phyloP scores from a whole-genome alignment of 2,113 vertebrate species.

The Mohoua ochrocephala region DNA sequence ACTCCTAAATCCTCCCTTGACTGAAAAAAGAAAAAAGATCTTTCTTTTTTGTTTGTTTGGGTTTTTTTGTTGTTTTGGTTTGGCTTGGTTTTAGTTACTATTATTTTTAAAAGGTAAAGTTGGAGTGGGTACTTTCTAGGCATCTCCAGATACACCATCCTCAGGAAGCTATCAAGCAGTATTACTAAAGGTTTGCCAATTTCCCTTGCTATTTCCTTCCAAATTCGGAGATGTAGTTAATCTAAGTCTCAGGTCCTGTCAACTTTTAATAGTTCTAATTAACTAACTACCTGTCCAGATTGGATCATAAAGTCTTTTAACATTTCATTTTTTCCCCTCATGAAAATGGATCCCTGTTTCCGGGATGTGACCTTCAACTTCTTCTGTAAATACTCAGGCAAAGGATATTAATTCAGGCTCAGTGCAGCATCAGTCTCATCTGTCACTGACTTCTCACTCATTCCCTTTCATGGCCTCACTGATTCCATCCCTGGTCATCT shows the following conservation, averaged over 20 bases:
- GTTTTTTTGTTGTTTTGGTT: not conserved
- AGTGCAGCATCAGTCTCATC: conserved; percentile 32
- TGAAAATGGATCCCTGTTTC: conserved; percentile 65
- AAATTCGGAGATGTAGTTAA: conserved; percentile 50
- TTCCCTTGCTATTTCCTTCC: conserved; percentile 50
- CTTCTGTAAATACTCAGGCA: conserved; percentile 51
- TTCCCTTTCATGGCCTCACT: not conserved
- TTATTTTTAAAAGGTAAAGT: not conserved
- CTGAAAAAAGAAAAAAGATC: not conserved
- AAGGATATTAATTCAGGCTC: conserved; percentile 38
- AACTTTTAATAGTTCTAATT: conserved; percentile 72
- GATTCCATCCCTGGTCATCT: not conserved
- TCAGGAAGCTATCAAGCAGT: conserved; percentile 10
- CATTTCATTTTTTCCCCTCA: conserved; percentile 54
- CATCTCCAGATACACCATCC: not conserved
- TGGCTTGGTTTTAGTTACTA: not conserved
- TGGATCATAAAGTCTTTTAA: conserved; percentile 68
- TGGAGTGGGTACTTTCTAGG: not conserved
- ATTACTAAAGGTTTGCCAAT: conserved; percentile 39
- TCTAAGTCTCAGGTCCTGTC: conserved; percentile 58
- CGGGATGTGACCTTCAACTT: conserved; percentile 61
- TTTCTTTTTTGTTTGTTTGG: too few relatives aligned
- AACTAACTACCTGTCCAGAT: conserved; percentile 55
- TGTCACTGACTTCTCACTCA: conserved; percentile 50
- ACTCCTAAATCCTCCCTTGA: conserved; percentile 9